Evolutionary conservation across 1,140 invertebrate genomes (phyloP).

Genomic region (Trachelipus rathkii): DNA sequence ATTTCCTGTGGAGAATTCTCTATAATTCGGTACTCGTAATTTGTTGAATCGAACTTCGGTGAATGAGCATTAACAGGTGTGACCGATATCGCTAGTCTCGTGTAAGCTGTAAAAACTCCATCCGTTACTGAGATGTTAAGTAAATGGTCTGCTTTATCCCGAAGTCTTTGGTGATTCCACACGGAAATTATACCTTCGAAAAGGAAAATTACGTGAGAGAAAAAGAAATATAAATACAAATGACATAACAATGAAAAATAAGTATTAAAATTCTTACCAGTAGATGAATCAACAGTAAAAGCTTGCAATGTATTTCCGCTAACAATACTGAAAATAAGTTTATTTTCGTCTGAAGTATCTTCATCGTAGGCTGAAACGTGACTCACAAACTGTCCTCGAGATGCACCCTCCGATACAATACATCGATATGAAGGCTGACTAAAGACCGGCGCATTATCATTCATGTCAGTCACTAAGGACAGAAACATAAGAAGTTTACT

Average conservation of each 20-base stretch:
- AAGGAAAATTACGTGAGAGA: constrained; percentile 15
- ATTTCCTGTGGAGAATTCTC: constrained; percentile 79
- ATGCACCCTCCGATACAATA: constrained; percentile 72
- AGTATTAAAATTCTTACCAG: constrained; percentile 49
- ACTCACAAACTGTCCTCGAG: constrained; percentile 79
- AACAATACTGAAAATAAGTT: constrained; percentile 73
- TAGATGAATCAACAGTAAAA: constrained; percentile 71
- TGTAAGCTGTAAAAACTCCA: constrained; percentile 61
- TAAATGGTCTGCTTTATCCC: constrained; percentile 52
- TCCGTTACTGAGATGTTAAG: constrained; percentile 60
- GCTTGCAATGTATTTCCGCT: constrained; percentile 77
- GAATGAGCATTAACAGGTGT: constrained; percentile 88
- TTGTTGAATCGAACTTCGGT: constrained; percentile 52
- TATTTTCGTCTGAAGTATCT: constrained; percentile 69
- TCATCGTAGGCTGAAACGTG: constrained; percentile 81
- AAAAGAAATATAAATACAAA: background rate
- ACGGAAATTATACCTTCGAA: constrained; percentile 47
- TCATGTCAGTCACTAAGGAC: constrained; percentile 69
- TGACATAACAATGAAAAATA: background rate
- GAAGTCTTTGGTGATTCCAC: constrained; percentile 40
- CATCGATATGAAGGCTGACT: constrained; percentile 74
- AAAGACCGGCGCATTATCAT: constrained; percentile 81
- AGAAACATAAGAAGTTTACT: too few relatives aligned
- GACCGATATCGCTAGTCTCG: constrained; percentile 71
- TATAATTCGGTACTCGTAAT: constrained; percentile 73